Evolutionary conservation across 2,888 invertebrate species (phyloP).

Genomic region (Melolontha melolontha): DNA sequence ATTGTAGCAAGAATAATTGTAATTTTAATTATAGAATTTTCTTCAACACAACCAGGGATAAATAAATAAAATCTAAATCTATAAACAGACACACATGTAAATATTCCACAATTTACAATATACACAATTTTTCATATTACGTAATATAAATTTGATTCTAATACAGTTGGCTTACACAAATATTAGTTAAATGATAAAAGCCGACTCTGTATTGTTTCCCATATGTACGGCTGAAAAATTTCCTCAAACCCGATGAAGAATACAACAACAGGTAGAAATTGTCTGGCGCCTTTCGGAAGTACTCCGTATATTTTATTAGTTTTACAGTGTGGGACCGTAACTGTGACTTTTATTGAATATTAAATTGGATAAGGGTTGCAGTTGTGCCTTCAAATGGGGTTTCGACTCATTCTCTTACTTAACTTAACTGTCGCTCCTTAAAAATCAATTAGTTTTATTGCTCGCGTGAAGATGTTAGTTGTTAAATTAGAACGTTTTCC

Average conservation of each 20-base stretch:
- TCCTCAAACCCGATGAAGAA: conserved; percentile 20
- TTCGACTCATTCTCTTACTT: conserved; percentile 17
- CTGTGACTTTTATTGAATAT: conserved; percentile 50
- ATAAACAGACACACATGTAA: too few species aligned
- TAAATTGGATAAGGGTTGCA: conserved; percentile 45
- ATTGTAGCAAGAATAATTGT: too few species aligned
- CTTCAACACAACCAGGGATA: too few species aligned
- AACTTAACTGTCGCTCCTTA: conserved; percentile 25
- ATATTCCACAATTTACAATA: too few species aligned
- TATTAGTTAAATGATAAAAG: too few species aligned
- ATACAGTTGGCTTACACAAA: too few species aligned
- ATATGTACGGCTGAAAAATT: neutral
- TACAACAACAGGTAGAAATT: conserved; percentile 50
- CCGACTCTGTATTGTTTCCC: too few species aligned
- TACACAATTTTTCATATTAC: too few species aligned
- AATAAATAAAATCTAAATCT: too few species aligned
- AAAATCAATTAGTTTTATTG: conserved; percentile 40
- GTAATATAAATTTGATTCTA: too few species aligned
- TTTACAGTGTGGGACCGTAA: conserved; percentile 47
- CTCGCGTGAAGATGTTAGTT: conserved; percentile 9
- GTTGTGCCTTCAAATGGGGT: conserved; percentile 30
- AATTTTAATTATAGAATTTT: too few species aligned
- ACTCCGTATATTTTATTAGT: conserved; percentile 49
- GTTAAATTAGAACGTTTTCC: conserved; percentile 2
- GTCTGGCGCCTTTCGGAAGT: conserved; percentile 54